Base-by-base conservation (phyloP, 2,113 vertebrate genomes). In the Aspiorhynchus laticeps region DNA sequence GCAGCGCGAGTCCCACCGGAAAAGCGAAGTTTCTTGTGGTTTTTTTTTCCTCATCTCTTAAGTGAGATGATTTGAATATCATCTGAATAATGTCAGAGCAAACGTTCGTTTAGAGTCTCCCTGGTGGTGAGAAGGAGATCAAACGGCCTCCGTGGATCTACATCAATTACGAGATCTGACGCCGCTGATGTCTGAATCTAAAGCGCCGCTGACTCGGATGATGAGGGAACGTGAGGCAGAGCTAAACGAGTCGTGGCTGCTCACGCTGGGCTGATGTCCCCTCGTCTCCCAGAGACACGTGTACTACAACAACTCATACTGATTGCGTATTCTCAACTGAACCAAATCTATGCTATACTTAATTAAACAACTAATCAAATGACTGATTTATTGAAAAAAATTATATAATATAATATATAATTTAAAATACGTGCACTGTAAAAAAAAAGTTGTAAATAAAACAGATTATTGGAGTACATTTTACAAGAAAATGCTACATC, bases 31-130 rank as follows among this genome's bases (percentile, higher is more conserved):
- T 74, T 80, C 63, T 59, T 74, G 7, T 65, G 38, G 11, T 33
- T 59, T 38, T 26, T 84, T 24, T 41, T 33, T 46, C 19, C 61
- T 75, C 36, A n/a, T 86, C 85, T 85, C 93, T 92, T 91, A 93
- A 93, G 90, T 91, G 92, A 91, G 90, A 87, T 90, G 88, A 93
- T 94, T 92, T 89, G 75, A 88, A 85, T 88, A 88, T 89, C 93
- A 93, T 93, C 90, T 92, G 88, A 93, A 92, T 56, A 85, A 82
- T 48, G 67, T 76, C 75, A 17, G 84, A 86, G 88, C 88, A 86
- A 90, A 84, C 59, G 92, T 90, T 94, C 89, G 93, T 94, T 93
- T 94, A 88, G 92, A 93, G 88, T 80, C 76, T 87, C 90, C 88
- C 90, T 75, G 79, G 87, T 87, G 84, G 28, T 84, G 85, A 33